Evolutionary conservation across 2,113 vertebrate species (phyloP).

Genomic region (Protobothrops mucrosquamatus): DNA sequence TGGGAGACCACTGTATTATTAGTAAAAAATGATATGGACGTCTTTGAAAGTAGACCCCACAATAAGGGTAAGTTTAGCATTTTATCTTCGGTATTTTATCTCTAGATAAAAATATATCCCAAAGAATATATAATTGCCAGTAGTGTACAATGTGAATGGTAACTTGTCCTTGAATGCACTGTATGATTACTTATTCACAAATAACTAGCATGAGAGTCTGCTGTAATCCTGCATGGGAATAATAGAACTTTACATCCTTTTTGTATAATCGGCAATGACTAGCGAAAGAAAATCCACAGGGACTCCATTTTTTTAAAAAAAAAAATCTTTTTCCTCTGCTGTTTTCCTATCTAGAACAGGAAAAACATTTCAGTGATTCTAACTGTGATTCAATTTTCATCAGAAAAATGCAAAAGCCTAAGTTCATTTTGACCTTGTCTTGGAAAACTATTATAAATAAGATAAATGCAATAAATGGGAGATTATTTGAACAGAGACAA

Average conservation of each 20-base stretch:
- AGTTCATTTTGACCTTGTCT: neutral
- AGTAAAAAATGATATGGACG: neutral
- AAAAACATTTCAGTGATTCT: neutral
- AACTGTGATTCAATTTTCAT: neutral
- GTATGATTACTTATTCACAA: neutral
- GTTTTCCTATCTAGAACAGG: neutral
- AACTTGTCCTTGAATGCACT: neutral
- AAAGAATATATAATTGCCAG: neutral
- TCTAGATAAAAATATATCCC: neutral
- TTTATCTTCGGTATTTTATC: neutral
- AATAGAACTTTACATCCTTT: neutral
- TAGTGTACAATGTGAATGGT: neutral
- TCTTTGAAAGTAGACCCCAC: neutral
- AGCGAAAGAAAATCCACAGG: neutral
- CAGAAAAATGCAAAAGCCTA: neutral
- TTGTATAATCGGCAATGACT: neutral
- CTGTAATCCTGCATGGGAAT: neutral
- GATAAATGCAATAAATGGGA: neutral
- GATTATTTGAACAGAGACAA: neutral
- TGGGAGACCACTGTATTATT: neutral
- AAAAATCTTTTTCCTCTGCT: neutral
- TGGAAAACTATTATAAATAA: neutral
- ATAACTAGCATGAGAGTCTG: neutral
- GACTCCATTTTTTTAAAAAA: neutral
- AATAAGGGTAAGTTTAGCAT: neutral